A percentile compares a stretch with the other conserved stretches of the same genome.
These are phyloP conservation scores for Parelbella ahira DNA, from an alignment of 2,888 invertebrate species.

Conservation along the genomic window DNA sequence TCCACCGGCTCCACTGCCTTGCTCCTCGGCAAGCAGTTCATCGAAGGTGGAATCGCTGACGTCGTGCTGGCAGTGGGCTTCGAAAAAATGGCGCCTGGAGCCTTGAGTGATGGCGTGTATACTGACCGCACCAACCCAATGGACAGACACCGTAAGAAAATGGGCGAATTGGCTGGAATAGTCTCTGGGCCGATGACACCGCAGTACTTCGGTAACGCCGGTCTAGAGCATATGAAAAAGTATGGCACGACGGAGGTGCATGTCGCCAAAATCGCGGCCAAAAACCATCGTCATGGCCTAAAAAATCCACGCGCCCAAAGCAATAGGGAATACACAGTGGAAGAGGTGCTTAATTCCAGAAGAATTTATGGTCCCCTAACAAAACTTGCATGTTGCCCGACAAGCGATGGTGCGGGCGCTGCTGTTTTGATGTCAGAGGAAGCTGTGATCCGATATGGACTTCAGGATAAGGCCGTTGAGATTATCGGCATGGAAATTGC, in stretches of 20 bases:
- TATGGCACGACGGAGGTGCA: conserved; percentile 96
- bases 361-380: conserved; percentile 95
- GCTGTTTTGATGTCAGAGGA: conserved; percentile 94
- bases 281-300: conserved; percentile 97
- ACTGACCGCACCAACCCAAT: conserved; percentile 93
- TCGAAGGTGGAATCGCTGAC: conserved; percentile 93
- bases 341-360: conserved; percentile 94
- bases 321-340: conserved; percentile 92
- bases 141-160: conserved; percentile 91
- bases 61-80: conserved; percentile 97
- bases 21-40: conserved; percentile 92
- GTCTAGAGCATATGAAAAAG: conserved; percentile 96
- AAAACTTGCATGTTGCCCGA: conserved; percentile 98
- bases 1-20: conserved; percentile 97
- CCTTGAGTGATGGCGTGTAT: conserved; percentile 86
- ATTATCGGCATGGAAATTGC: conserved; percentile 98
- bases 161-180: conserved; percentile 88
- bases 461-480: conserved; percentile 93
- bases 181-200: conserved; percentile 89
- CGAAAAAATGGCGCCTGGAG: conserved; percentile 98
- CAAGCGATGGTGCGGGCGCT: conserved; percentile 98
- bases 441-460: conserved; percentile 90
- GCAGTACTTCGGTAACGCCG: conserved; percentile 98
- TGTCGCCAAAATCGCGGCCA: conserved; percentile 98
- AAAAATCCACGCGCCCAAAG: conserved; percentile 99